Evolutionary conservation across 2,797 vertebrate species (phyloP), one percentile per base, ranked within the genome.

Genomic region (Sparus aurata): DNA sequence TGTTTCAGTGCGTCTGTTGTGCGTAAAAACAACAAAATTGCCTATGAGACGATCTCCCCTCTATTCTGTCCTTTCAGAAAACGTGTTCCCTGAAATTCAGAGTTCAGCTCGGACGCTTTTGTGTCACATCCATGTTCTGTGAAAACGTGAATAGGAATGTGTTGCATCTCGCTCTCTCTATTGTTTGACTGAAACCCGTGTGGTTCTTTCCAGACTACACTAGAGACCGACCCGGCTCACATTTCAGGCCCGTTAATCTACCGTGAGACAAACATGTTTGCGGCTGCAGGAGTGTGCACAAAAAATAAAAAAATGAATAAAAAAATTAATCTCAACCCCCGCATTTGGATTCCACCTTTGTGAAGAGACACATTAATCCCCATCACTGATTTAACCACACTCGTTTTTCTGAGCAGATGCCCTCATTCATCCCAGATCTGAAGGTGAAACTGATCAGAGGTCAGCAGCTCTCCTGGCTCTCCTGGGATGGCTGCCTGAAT

Each of bases 171-270:
- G 18, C 13, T 49, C 53, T 34, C 23, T 62, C 71, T 61, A 68
- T 82, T 87, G 82, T 87, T 49, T 12, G 57, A 49, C 64, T 60
- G 63, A 65, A 82, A 73, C 38, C 62, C 74, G 69, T 13, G 8
- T 15, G 46, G 81, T 54, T 63, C 58, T 85, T 88, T 90, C 78
- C 77, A 73, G 85, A 86, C 83, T 89, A 88, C 91, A 88, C 70
- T 43, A 71, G 49, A 75, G 83, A 68, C 73, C 45, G 59, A 60
- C 59, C 22, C 46, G 49, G 64, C 68, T 47, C 52, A 61, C 43
- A 55, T 69, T n/a, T n/a, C 58, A 49, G 60, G 43, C 20, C n/a
- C 25, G 50, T 38, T 69, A 18, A 55, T 75, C n/a, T 38, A 45
- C 27, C 60, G 16, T 38, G 52, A 59, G 22, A 1, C 30, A 63